Percentiles rank a stretch among this genome's conserved stretches.
These are phyloP conservation scores for Julus scanicus DNA, from an alignment of 2,888 invertebrate genomes.

Conservation along the genomic window DNA sequence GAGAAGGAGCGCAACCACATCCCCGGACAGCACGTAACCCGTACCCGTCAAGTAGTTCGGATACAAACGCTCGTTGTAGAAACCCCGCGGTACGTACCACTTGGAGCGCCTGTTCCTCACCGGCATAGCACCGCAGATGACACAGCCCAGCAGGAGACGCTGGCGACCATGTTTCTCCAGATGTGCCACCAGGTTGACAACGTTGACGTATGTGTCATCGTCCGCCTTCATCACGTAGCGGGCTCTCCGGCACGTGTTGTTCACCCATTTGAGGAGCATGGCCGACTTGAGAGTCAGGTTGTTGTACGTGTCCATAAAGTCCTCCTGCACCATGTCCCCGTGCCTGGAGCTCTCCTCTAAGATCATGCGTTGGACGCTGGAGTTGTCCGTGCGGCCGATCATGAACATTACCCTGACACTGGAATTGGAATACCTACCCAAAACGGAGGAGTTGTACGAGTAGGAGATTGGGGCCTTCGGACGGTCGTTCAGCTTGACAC, in stretches of 20 bases:
- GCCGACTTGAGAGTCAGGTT: slow-evolving; percentile 61
- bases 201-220: slow-evolving; percentile 86
- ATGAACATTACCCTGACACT: slow-evolving; percentile 70
- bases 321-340: slow-evolving; percentile 61
- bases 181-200: slow-evolving; percentile 73
- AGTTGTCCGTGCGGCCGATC: slow-evolving; percentile 72
- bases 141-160: slow-evolving; percentile 75
- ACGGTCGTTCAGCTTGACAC: neutral
- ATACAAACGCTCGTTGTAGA: slow-evolving; percentile 78
- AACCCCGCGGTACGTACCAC: slow-evolving; percentile 84
- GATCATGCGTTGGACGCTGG: slow-evolving; percentile 74
- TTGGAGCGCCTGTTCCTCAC: slow-evolving; percentile 79
- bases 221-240: slow-evolving; percentile 83
- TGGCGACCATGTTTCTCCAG: slow-evolving; percentile 58
- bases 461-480: slow-evolving; percentile 61
- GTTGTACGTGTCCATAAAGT: slow-evolving; percentile 61
- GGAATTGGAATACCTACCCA: slow-evolving; percentile 59
- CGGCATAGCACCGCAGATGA: slow-evolving; percentile 82
- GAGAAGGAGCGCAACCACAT: slow-evolving; percentile 75
- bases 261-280: slow-evolving; percentile 80
- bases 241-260: slow-evolving; percentile 72
- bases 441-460: slow-evolving; percentile 62
- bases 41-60: slow-evolving; percentile 86
- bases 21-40: slow-evolving; percentile 79
- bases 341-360: slow-evolving; percentile 66